These are phyloP conservation scores for Craterocephalus amniculus DNA, from an alignment of 2,797 vertebrate species.

Conservation along the genomic window DNA sequence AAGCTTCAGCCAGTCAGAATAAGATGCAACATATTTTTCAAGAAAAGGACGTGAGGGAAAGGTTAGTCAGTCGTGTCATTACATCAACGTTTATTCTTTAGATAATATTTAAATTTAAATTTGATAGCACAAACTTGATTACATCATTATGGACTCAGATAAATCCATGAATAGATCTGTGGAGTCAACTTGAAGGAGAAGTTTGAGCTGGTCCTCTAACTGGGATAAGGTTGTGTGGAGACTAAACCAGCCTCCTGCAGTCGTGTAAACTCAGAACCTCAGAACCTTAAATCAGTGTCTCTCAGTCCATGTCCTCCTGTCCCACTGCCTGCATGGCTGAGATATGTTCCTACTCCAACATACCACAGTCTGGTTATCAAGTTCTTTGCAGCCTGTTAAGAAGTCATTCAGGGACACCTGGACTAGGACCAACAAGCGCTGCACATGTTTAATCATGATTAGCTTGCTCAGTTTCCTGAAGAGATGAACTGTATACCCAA, in stretches of 20 bases:
- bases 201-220: not conserved
- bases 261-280: not conserved
- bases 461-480: not conserved
- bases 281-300: not conserved
- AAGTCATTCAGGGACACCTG: too few relatives aligned
- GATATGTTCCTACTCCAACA: too few relatives aligned
- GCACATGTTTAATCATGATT: not conserved
- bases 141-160: not conserved
- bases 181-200: not conserved
- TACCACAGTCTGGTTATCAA: too few relatives aligned
- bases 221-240: not conserved
- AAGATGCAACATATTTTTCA: not conserved
- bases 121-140: not conserved
- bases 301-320: too few relatives aligned
- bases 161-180: not conserved
- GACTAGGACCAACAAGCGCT: too few relatives aligned
- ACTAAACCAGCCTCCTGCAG: not conserved
- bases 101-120: not conserved
- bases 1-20: too few relatives aligned
- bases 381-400: too few relatives aligned
- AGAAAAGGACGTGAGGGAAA: not conserved
- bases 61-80: not conserved
- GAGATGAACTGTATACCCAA: slow-evolving; percentile 16
- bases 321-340: too few relatives aligned
- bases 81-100: not conserved